Evolutionary conservation across 2,113 vertebrate species (phyloP).

Genomic region (Dissostichus mawsoni): DNA sequence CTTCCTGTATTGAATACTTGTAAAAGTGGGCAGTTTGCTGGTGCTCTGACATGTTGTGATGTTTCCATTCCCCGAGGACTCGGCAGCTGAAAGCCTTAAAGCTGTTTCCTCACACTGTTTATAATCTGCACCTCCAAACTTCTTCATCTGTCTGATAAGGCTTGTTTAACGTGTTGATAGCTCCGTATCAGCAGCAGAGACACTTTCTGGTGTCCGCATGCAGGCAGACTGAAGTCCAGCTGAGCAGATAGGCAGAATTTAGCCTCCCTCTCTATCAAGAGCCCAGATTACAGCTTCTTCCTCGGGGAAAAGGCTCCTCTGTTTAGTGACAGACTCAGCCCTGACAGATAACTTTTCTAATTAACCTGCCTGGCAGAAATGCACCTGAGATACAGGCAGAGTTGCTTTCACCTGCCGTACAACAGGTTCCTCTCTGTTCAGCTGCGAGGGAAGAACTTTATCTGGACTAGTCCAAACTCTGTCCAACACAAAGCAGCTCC

Average conservation of each 20-base stretch:
- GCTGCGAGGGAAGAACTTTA: background rate
- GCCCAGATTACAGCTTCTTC: constrained; percentile 87
- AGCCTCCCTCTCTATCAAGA: constrained; percentile 60
- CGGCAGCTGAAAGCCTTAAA: background rate
- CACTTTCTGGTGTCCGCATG: background rate
- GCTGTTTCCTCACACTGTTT: constrained; percentile 23
- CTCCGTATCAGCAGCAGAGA: constrained; percentile 34
- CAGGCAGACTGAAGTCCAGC: constrained; percentile 27
- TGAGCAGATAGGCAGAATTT: constrained; percentile 52
- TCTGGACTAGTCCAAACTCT: constrained; percentile 14
- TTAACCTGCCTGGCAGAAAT: constrained; percentile 90
- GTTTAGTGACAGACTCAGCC: constrained; percentile 82
- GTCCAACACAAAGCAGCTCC: constrained; percentile 1
- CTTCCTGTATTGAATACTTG: background rate
- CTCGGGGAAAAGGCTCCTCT: constrained; percentile 82
- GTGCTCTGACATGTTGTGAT: background rate
- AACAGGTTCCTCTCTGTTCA: constrained; percentile 7
- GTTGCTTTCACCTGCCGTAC: constrained; percentile 33
- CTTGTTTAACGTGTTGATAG: constrained; percentile 32
- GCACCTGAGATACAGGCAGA: constrained; percentile 73
- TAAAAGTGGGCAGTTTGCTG: too few species aligned
- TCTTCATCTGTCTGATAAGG: constrained; percentile 43
- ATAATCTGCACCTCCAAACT: constrained; percentile 35
- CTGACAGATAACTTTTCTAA: constrained; percentile 95
- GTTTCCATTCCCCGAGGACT: background rate